A percentile compares a stretch with the other conserved stretches of the same genome.
These are phyloP conservation scores for Asobara japonica DNA, from an alignment of 1,140 invertebrate genomes.

Conservation along the genomic window DNA sequence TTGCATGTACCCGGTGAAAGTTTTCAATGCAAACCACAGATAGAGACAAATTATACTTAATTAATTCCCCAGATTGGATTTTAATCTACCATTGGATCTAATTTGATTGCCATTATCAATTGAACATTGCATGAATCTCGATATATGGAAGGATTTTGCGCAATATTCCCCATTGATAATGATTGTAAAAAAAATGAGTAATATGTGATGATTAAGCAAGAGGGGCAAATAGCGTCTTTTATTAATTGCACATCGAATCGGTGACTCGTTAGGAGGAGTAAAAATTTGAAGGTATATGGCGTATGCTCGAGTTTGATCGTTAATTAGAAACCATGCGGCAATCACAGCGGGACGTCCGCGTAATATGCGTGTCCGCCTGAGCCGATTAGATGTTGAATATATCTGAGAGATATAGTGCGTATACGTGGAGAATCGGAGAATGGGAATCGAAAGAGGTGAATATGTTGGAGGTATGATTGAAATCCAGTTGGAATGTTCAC, in stretches of 20 bases:
- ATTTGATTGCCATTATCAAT: conserved; percentile 15
- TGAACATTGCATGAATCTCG: not conserved
- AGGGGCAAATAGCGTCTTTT: not conserved
- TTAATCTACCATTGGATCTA: conserved; percentile 11
- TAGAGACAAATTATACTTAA: conserved; percentile 4
- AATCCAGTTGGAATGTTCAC: not conserved
- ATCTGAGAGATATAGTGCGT: not conserved
- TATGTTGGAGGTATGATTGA: not conserved
- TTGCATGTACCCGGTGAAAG: not conserved
- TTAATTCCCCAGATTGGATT: conserved; percentile 10
- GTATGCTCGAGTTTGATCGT: conserved; percentile 4
- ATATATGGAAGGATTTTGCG: not conserved
- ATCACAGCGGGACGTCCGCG: conserved; percentile 12
- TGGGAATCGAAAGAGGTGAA: not conserved
- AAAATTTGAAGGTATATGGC: conserved; percentile 7
- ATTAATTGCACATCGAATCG: conserved; percentile 11
- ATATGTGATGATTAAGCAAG: not conserved
- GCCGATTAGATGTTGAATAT: conserved; percentile 2
- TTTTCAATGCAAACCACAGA: not conserved
- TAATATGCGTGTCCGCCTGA: conserved; percentile 11
- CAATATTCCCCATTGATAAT: not conserved
- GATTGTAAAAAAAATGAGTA: not conserved
- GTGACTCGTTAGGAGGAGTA: not conserved
- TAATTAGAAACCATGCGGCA: conserved; percentile 11
- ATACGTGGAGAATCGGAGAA: not conserved